Evolutionary conservation across 2,797 vertebrate genomes (phyloP).

Genomic region (Rhabdomys pumilio): DNA sequence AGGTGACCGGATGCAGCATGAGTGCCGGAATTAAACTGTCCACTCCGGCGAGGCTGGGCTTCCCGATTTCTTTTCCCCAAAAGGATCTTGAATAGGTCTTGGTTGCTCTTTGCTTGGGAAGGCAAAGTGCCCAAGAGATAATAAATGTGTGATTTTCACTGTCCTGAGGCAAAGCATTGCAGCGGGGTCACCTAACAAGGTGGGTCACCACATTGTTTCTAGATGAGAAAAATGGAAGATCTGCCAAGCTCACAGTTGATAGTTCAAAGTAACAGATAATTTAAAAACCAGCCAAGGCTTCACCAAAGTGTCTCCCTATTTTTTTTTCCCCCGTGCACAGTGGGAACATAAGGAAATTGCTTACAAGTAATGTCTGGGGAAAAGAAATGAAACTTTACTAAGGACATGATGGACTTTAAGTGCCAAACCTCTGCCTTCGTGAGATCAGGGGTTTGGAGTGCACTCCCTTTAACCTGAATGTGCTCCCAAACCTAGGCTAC

Average conservation of each 20-base stretch:
- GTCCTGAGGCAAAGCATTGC: conserved; percentile 29
- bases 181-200: conserved; percentile 1
- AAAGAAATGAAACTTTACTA: conserved; percentile 80
- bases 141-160: background rate
- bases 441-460: conserved; percentile 62
- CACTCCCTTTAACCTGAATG: background rate
- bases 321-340: background rate
- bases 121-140: background rate
- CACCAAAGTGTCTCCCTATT: background rate
- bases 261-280: background rate
- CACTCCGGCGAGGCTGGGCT: conserved; percentile 54
- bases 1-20: conserved; percentile 79
- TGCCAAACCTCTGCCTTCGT: conserved; percentile 73
- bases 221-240: background rate
- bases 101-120: conserved; percentile 56
- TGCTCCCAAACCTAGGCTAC: conserved; percentile 61
- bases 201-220: background rate
- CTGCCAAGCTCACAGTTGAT: background rate
- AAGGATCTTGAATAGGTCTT: conserved; percentile 38
- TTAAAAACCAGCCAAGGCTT: background rate
- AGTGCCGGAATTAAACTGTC: background rate
- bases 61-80: conserved; percentile 83
- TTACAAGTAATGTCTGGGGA: conserved; percentile 69
- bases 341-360: background rate
- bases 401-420: conserved; percentile 36